phyloP scores from a whole-genome alignment of 2,888 invertebrate genomes.

The Hyposoter didymator region DNA sequence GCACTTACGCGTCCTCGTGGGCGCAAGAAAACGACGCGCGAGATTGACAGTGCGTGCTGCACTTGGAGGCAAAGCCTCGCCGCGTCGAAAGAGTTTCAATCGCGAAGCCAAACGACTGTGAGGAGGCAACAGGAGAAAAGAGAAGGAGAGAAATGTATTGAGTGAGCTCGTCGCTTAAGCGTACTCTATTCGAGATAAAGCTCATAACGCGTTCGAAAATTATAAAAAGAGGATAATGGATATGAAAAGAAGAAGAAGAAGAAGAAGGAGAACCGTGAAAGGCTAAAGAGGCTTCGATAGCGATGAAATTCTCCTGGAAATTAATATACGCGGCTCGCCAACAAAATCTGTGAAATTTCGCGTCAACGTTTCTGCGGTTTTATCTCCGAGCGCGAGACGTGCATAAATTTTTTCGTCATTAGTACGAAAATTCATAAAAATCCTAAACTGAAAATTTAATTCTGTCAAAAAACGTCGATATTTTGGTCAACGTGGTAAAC shows the following conservation, averaged over 20 bases:
- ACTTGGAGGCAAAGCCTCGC: conserved; percentile 77
- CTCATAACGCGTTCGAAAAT: conserved; percentile 70
- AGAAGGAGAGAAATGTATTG: conserved; percentile 71
- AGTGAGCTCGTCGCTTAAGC: conserved; percentile 69
- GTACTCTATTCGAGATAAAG: conserved; percentile 77
- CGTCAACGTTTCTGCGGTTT: conserved; percentile 7
- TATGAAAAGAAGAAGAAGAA: conserved; percentile 22
- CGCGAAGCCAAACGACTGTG: conserved; percentile 22
- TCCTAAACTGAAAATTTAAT: too few relatives aligned
- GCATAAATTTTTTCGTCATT: background rate
- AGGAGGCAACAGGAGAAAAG: conserved; percentile 54
- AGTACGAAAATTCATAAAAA: background rate
- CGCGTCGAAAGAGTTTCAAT: conserved; percentile 57
- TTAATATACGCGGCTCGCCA: conserved; percentile 12
- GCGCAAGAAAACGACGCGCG: conserved; percentile 45
- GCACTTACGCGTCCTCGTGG: conserved; percentile 74
- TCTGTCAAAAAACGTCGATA: too few relatives aligned
- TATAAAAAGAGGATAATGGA: conserved; percentile 55
- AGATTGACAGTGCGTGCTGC: conserved; percentile 69
- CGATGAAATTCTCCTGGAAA: conserved; percentile 9
- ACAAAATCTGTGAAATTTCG: conserved; percentile 7
- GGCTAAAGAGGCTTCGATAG: conserved; percentile 55
- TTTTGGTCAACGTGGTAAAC: too few relatives aligned
- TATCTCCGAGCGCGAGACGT: background rate
- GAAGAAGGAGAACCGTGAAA: conserved; percentile 21